Evolutionary conservation across 2,797 vertebrate species (phyloP).

Genomic region (Crocidura indochinensis): DNA sequence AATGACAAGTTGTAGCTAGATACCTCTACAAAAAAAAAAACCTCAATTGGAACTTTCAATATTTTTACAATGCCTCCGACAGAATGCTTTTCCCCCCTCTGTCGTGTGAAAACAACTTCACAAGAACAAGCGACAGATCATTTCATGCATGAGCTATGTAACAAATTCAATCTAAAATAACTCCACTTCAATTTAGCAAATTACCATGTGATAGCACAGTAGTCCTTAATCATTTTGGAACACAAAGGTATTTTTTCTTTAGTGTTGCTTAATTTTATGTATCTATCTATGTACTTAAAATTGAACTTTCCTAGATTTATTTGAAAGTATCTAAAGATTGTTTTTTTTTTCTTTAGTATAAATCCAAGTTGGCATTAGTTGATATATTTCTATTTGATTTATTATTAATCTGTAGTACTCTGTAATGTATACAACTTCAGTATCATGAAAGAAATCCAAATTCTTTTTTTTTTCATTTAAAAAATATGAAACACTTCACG

Average conservation of each 20-base stretch:
- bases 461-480: no score
- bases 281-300: slow-evolving; percentile 58
- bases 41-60: slow-evolving; percentile 54
- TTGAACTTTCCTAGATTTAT: slow-evolving; percentile 32
- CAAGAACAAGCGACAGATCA: slow-evolving; percentile 36
- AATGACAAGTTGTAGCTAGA: slow-evolving; percentile 60
- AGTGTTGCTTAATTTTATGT: not conserved
- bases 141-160: slow-evolving; percentile 49
- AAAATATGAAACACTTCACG: no score
- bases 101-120: slow-evolving; percentile 63
- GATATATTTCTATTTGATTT: no score
- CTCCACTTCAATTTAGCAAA: slow-evolving; percentile 71
- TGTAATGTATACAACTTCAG: not conserved
- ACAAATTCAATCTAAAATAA: slow-evolving; percentile 78
- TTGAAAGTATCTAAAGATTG: not conserved
- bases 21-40: slow-evolving; percentile 33
- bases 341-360: not conserved
- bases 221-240: slow-evolving; percentile 63
- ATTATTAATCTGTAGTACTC: not conserved
- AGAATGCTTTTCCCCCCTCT: slow-evolving; percentile 20
- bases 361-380: not conserved
- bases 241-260: slow-evolving; percentile 48
- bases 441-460: not conserved
- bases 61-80: slow-evolving; percentile 62
- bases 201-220: slow-evolving; percentile 58